These are phyloP conservation scores for Leptodactylus fuscus DNA, from an alignment of 2,113 vertebrate genomes.

Conservation along the genomic window DNA sequence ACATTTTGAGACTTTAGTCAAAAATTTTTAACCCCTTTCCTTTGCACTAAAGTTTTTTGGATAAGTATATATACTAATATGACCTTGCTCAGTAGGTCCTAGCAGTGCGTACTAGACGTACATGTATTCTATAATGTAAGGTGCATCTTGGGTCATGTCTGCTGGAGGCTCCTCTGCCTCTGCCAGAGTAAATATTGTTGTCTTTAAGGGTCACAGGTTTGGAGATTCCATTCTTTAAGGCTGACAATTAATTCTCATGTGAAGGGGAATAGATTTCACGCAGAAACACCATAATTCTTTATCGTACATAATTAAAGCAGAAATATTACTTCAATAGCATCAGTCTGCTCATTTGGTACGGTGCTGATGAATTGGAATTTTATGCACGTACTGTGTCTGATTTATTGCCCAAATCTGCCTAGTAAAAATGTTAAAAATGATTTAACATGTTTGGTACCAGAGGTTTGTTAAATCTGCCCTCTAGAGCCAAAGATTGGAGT, in stretches of 20 bases:
- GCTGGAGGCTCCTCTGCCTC: neutral
- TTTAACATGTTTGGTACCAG: conserved; percentile 44
- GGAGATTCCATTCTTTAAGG: conserved; percentile 7
- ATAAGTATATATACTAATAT: too few species aligned
- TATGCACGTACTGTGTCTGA: conserved; percentile 37
- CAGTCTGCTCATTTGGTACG: conserved; percentile 41
- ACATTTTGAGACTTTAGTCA: too few species aligned
- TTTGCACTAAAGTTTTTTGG: too few species aligned
- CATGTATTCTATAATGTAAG: neutral
- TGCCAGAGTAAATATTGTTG: neutral
- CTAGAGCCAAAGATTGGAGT: conserved; percentile 36
- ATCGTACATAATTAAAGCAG: conserved; percentile 49
- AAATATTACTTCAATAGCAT: conserved; percentile 53
- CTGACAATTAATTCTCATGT: conserved; percentile 40
- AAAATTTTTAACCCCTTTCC: too few species aligned
- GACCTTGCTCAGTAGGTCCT: neutral
- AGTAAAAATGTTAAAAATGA: conserved; percentile 50
- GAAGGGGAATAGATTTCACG: conserved; percentile 34
- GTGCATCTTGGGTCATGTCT: neutral
- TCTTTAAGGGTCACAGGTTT: conserved; percentile 39
- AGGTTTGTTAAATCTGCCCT: conserved; percentile 42
- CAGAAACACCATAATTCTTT: conserved; percentile 46
- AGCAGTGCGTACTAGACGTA: neutral
- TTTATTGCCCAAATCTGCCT: conserved; percentile 44
- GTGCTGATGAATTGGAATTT: conserved; percentile 47